Percentiles rank a stretch among this genome's conserved stretches.
These are phyloP conservation scores for Pachydiplax longipennis DNA, from an alignment of 2,888 invertebrate species.

Conservation along the genomic window DNA sequence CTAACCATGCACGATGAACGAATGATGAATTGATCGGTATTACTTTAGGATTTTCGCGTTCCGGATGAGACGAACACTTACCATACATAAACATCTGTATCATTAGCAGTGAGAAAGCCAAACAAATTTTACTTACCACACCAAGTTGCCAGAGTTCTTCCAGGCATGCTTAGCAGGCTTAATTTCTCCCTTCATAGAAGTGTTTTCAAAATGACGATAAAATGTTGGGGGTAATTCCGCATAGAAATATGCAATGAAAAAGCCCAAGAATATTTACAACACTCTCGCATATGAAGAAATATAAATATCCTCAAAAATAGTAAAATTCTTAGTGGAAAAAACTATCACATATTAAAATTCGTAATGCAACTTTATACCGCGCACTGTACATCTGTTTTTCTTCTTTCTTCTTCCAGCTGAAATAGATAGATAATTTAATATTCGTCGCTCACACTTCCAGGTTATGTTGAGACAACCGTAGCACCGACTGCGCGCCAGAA, in stretches of 20 bases:
- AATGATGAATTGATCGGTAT: no score
- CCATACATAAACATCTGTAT: no score
- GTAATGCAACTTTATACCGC: neutral
- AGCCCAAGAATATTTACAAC: neutral
- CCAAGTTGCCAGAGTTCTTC: slow-evolving; percentile 49
- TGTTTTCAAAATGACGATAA: neutral
- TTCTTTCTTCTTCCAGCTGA: neutral
- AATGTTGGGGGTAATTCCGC: neutral
- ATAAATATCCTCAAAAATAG: neutral
- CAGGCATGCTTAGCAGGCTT: slow-evolving; percentile 49
- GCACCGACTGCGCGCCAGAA: slow-evolving; percentile 19
- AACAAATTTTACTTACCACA: slow-evolving; percentile 46
- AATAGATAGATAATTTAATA: neutral
- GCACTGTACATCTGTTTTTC: neutral
- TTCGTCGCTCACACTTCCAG: neutral
- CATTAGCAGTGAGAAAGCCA: neutral
- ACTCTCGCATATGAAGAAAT: neutral
- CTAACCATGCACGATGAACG: no score
- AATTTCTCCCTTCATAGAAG: neutral
- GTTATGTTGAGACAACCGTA: neutral
- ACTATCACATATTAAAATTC: neutral
- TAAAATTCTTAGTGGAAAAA: neutral
- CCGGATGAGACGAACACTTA: no score
- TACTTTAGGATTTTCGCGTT: no score
- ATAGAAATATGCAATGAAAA: neutral